A percentile compares a stretch with the other conserved stretches of the same genome.
phyloP scores from a whole-genome alignment of 2,113 vertebrate species.

The Origma solitaria region DNA sequence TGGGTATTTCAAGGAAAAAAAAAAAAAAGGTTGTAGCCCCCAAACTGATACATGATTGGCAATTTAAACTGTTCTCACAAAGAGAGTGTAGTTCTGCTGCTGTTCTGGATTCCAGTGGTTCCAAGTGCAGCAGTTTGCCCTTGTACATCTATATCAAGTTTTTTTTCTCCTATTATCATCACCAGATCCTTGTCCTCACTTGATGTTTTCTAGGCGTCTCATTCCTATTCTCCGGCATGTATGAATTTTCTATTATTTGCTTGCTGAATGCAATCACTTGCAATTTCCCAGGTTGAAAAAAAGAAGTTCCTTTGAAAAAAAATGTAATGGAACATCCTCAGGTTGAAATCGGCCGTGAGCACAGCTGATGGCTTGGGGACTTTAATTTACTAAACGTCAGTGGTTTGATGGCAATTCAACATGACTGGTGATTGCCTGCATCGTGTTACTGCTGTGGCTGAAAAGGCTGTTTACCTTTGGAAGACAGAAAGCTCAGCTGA shows the following conservation, averaged over 20 bases:
- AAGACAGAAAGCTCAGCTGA: slow-evolving; percentile 49
- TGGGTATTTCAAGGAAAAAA: neutral
- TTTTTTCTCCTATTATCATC: neutral
- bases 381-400: slow-evolving; percentile 67
- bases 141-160: fast-evolving
- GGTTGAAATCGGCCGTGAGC: slow-evolving; percentile 61
- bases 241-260: slow-evolving; percentile 37
- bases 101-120: neutral
- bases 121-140: neutral
- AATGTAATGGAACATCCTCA: slow-evolving; percentile 64
- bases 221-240: slow-evolving; percentile 32
- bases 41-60: fast-evolving
- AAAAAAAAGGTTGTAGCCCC: neutral
- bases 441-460: slow-evolving; percentile 50
- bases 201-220: slow-evolving; percentile 47
- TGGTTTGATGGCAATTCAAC: slow-evolving; percentile 72
- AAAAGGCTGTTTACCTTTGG: slow-evolving; percentile 54
- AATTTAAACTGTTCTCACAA: neutral
- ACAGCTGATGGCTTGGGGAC: slow-evolving; percentile 50
- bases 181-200: neutral
- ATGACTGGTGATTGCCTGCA: slow-evolving; percentile 62
- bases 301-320: slow-evolving; percentile 58
- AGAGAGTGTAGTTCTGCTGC: neutral
- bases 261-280: slow-evolving; percentile 62
- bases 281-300: slow-evolving; percentile 64